Percentiles rank a stretch among this genome's conserved stretches.
phyloP scores from a whole-genome alignment of 2,888 invertebrate species.

The Parnassius apollo region DNA sequence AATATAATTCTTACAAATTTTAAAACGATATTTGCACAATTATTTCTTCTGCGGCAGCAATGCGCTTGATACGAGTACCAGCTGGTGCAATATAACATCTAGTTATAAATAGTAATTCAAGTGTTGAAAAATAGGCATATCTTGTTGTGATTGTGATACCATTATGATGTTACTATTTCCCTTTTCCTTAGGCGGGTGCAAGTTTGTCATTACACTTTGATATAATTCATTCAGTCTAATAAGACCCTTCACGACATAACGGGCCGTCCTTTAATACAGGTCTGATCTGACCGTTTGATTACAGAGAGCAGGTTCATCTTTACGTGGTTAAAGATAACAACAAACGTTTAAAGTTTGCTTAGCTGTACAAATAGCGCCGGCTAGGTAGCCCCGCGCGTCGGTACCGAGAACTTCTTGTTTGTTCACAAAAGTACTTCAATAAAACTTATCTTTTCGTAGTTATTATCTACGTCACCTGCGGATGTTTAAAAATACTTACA shows the following conservation, averaged over 20 bases:
- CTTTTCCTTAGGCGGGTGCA: slow-evolving; percentile 51
- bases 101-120: no score
- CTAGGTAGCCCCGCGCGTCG: slow-evolving; percentile 66
- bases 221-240: slow-evolving; percentile 49
- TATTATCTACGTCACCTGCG: slow-evolving; percentile 39
- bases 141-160: no score
- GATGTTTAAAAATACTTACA: slow-evolving; percentile 25
- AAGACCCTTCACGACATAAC: slow-evolving; percentile 39
- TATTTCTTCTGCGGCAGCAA: no score
- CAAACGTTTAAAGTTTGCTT: slow-evolving; percentile 65
- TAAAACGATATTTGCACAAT: no score
- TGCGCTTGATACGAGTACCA: no score
- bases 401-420: slow-evolving; percentile 71
- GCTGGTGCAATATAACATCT: no score
- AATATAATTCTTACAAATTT: no score
- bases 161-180: slow-evolving; percentile 50
- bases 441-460: slow-evolving; percentile 56
- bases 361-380: slow-evolving; percentile 73
- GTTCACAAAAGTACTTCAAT: slow-evolving; percentile 55
- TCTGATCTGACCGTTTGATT: slow-evolving; percentile 32
- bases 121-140: no score
- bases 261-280: slow-evolving; percentile 40
- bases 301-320: slow-evolving; percentile 28
- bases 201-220: slow-evolving; percentile 61
- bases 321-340: slow-evolving; percentile 58